Evolutionary conservation across 1,140 invertebrate species (phyloP), one percentile per base, ranked within the genome.

Genomic region (Eurosta solidaginis): DNA sequence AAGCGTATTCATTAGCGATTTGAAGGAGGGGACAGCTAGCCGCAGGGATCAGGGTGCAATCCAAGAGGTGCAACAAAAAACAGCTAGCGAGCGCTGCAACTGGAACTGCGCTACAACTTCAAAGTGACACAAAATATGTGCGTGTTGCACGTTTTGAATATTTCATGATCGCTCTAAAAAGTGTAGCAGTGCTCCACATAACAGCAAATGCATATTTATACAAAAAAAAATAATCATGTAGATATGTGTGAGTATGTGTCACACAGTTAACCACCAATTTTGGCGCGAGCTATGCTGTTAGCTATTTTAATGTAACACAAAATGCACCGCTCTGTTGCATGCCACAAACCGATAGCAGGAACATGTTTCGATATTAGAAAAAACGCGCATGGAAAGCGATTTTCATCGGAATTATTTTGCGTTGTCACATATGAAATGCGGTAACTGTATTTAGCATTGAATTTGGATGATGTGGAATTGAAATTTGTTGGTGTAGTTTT

Each of bases 111-210:
- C 27, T 12, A 40, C 36, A 68, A 68, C 59, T 68, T 42, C 59
- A 68, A 68, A 68, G 33, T 20, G n/a, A 25, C 25, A 42, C 33
- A 36, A 68, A 68, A 68, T 68, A 68, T 68, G n/a, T n/a, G 59
- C 59, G 59, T 68, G 59, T 68, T 68, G 59, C 59, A 36, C 59
- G 59, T 68, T 68, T 68, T 68, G 59, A 68, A 68, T 68, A 40
- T 40, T 68, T 68, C 59, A 68, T 68, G 59, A 68, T 20, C 22
- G 59, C 33, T 27, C 59, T 36, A 68, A 68, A 68, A 68, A 40
- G 1, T 33, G 9, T 20, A 7, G 7, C n/a, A 40, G 22, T 20
- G 33, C 17, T 14, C 22, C 22, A 27, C 50, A 54, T 1, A 9
- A n/a, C n/a, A n/a, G 25, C 20, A 52, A n/a, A 27, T 22, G 2